phyloP scores from a whole-genome alignment of 2,888 invertebrate genomes.

The Sclerodermus sp. region DNA sequence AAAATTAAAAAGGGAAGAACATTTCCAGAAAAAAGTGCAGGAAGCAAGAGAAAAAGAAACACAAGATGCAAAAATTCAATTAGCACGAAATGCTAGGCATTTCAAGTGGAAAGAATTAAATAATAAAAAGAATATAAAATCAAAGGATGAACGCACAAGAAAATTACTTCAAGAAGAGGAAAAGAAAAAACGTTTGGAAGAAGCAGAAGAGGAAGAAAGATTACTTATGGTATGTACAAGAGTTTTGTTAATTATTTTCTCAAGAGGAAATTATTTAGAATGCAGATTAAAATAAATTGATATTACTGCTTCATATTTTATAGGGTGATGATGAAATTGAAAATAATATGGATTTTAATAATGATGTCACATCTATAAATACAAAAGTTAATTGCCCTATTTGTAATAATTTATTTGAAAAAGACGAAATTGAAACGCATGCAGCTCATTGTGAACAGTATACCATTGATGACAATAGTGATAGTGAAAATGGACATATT shows the following conservation, averaged over 20 bases:
- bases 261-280: too few species aligned
- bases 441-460: constrained; percentile 42
- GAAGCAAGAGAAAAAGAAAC: constrained; percentile 10
- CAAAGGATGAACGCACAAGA: constrained; percentile 2
- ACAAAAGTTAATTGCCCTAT: constrained; percentile 39
- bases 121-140: not conserved
- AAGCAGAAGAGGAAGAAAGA: constrained; percentile 12
- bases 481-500: constrained; percentile 1
- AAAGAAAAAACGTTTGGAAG: constrained; percentile 10
- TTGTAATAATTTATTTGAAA: constrained; percentile 35
- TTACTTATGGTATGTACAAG: constrained; percentile 12
- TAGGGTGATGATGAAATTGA: constrained; percentile 14
- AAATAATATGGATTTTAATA: constrained; percentile 6
- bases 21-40: constrained; percentile 10
- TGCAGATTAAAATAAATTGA: not conserved
- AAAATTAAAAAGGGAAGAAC: constrained; percentile 15
- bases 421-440: constrained; percentile 35
- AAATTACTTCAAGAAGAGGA: not conserved
- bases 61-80: constrained; percentile 10
- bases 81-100: constrained; percentile 11
- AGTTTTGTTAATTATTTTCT: not conserved
- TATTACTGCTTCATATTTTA: constrained; percentile 3
- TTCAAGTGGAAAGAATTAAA: constrained; percentile 15
- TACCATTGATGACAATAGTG: constrained; percentile 7
- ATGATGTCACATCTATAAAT: constrained; percentile 5